Conservation (phyloP, 2,888 invertebrate genomes). For the Prosapia bicincta region DNA sequence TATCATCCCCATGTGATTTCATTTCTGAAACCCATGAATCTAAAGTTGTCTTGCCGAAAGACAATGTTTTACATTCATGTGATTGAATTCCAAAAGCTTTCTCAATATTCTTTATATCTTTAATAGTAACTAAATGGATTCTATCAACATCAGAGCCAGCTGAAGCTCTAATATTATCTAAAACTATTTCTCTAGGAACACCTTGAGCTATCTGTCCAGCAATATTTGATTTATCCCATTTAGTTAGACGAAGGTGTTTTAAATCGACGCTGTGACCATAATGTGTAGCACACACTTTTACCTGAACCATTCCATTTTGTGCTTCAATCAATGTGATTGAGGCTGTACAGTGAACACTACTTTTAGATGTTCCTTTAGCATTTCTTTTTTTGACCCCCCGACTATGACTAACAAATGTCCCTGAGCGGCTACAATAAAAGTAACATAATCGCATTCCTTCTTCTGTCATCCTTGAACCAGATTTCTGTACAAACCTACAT, state of each 20-base stretch:
- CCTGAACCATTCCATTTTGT: constrained; percentile 14
- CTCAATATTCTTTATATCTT: constrained; percentile 28
- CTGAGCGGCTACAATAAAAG: constrained; percentile 25
- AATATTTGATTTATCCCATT: constrained; percentile 17
- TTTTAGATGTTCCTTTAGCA: constrained; percentile 17
- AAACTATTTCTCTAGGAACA: constrained; percentile 33
- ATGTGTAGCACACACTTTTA: constrained; percentile 22
- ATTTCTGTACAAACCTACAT: constrained; percentile 35
- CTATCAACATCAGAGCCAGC: constrained; percentile 33
- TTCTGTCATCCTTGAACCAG: constrained; percentile 30
- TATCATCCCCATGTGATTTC: constrained; percentile 22
- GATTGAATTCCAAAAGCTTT: constrained; percentile 27
- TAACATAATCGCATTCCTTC: constrained; percentile 32
- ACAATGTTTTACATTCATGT: constrained; percentile 16
- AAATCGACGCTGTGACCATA: constrained; percentile 22
- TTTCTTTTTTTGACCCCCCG: not conserved
- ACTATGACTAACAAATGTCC: constrained; percentile 12
- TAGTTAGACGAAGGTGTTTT: constrained; percentile 16
- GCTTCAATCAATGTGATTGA: constrained; percentile 25
- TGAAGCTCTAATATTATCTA: constrained; percentile 33
- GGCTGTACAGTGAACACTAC: constrained; percentile 23
- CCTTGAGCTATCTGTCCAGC: constrained; percentile 28
- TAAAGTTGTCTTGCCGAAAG: constrained; percentile 22
- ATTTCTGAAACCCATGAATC: constrained; percentile 30
- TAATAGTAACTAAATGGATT: constrained; percentile 23